Evolutionary conservation across 2,113 vertebrate species (phyloP).

Genomic region (Carassius carassius): DNA sequence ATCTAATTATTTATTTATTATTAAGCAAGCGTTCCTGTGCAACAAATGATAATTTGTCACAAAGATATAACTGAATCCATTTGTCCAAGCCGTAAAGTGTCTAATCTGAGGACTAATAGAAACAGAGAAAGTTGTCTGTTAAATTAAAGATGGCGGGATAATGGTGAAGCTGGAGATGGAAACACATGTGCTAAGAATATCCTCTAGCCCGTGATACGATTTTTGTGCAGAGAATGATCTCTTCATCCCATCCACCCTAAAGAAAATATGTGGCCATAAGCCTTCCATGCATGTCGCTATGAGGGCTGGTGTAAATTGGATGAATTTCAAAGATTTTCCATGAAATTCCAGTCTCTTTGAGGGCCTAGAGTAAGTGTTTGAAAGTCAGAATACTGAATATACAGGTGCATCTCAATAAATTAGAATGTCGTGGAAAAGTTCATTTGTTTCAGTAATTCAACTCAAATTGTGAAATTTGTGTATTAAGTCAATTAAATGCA

Average conservation of each 20-base stretch:
- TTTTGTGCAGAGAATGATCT: slow-evolving; percentile 13
- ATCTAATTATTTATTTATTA: background rate
- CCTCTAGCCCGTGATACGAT: background rate
- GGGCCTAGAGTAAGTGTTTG: background rate
- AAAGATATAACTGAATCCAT: slow-evolving; percentile 9
- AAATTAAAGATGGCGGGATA: slow-evolving; percentile 25
- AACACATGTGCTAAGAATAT: slow-evolving; percentile 13
- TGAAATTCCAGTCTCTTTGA: slow-evolving; percentile 28
- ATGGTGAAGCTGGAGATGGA: slow-evolving; percentile 16
- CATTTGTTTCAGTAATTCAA: too few relatives aligned
- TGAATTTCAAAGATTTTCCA: slow-evolving; percentile 32
- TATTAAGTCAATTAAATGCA: too few relatives aligned
- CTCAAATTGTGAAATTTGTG: too few relatives aligned
- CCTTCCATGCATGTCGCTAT: slow-evolving; percentile 15
- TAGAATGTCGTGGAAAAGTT: too few relatives aligned
- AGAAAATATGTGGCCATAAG: slow-evolving; percentile 20
- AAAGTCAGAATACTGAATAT: background rate
- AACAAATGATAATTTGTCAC: background rate
- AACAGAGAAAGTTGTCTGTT: slow-evolving; percentile 8
- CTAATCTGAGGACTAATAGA: background rate
- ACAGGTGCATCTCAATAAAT: too few relatives aligned
- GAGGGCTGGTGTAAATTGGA: slow-evolving; percentile 28
- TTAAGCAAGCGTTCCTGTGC: background rate
- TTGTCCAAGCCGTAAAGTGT: background rate
- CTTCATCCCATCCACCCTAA: slow-evolving; percentile 26